These are phyloP conservation scores for Calosoma granatense DNA, from an alignment of 1,140 invertebrate species.

Conservation along the genomic window DNA sequence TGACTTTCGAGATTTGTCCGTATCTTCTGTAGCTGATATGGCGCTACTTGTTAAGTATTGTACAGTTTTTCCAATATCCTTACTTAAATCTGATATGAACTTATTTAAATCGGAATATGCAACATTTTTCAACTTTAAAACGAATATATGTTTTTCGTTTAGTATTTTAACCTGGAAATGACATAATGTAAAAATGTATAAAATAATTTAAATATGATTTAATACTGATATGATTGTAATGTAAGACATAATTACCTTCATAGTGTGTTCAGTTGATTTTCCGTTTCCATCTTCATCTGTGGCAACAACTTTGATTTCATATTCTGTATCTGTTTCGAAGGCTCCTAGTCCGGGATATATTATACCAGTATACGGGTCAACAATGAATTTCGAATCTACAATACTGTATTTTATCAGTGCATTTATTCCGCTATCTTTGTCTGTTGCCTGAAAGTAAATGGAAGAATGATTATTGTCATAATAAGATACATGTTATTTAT, in stretches of 20 bases:
- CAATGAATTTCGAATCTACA: constrained; percentile 16
- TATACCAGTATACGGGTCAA: constrained; percentile 23
- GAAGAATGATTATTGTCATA: too few species aligned
- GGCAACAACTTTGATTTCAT: constrained; percentile 16
- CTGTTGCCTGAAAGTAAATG: constrained; percentile 24
- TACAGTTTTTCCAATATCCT: background rate
- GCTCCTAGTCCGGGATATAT: constrained; percentile 23
- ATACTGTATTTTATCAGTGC: constrained; percentile 22
- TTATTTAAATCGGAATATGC: constrained; percentile 17
- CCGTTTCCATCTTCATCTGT: constrained; percentile 19
- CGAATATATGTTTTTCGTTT: constrained; percentile 13
- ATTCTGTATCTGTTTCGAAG: constrained; percentile 7
- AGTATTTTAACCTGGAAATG: constrained; percentile 17
- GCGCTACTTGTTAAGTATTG: constrained; percentile 9
- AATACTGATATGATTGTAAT: too few species aligned
- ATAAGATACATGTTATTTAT: background rate
- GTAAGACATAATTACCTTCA: constrained; percentile 17
- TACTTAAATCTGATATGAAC: constrained; percentile 13
- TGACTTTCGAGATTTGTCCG: background rate
- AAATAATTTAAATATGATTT: too few species aligned
- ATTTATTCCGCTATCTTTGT: constrained; percentile 21
- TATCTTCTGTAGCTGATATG: background rate
- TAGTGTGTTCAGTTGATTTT: background rate
- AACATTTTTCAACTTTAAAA: constrained; percentile 15
- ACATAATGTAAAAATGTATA: constrained; percentile 4